Evolutionary conservation across 2,797 vertebrate genomes (phyloP).

Genomic region (Pantherophis vulpinus): DNA sequence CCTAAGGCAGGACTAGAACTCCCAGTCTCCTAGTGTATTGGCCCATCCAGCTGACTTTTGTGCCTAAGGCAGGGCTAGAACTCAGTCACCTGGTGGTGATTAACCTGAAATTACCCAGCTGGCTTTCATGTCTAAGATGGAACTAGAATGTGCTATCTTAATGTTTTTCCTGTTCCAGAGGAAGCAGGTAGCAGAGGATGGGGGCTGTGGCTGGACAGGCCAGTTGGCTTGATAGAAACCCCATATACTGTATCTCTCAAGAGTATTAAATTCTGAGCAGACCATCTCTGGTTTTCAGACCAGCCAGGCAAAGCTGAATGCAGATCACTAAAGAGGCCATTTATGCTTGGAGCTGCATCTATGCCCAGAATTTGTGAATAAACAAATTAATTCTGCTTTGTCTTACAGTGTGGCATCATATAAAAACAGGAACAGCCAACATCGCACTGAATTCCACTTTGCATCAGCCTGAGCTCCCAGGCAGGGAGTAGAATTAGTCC

Average conservation of each 20-base stretch:
- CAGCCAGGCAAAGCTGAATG: not conserved
- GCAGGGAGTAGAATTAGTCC: not conserved
- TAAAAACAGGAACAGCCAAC: not conserved
- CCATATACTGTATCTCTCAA: not conserved
- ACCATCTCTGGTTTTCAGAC: not conserved
- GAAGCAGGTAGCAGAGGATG: not conserved
- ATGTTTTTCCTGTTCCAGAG: not conserved
- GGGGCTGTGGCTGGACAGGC: not conserved
- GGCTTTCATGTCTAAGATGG: too few relatives aligned
- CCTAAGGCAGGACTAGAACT: too few relatives aligned
- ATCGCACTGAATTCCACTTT: not conserved
- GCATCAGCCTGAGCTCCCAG: not conserved
- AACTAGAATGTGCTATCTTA: not conserved
- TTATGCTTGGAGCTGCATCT: not conserved
- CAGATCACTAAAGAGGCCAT: not conserved
- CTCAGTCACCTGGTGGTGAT: not conserved
- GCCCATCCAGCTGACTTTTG: too few relatives aligned
- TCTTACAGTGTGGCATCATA: not conserved
- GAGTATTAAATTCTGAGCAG: not conserved
- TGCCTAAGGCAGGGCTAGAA: too few relatives aligned
- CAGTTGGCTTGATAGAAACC: not conserved
- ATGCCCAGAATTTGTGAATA: not conserved
- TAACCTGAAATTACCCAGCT: not conserved
- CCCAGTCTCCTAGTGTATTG: too few relatives aligned
- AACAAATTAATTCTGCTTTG: not conserved